These are phyloP conservation scores for Arnoldichthys spilopterus DNA, from an alignment of 2,797 vertebrate species.

Conservation along the genomic window DNA sequence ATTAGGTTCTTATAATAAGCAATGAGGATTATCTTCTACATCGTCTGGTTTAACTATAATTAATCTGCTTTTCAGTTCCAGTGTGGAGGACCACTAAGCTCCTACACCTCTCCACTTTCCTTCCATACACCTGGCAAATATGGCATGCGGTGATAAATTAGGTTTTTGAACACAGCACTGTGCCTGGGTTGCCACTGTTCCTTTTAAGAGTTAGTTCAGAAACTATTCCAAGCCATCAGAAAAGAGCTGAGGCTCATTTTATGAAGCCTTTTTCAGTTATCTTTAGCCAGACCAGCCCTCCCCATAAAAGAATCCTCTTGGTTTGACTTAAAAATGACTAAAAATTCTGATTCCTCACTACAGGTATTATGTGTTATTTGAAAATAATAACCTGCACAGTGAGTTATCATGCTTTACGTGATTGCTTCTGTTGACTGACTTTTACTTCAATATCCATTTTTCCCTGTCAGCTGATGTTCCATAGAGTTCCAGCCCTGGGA, in stretches of 20 bases:
- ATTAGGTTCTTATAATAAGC: not conserved
- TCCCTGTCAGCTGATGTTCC: conserved; percentile 96
- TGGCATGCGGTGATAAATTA: not conserved
- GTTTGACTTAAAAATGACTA: not conserved
- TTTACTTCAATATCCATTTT: conserved; percentile 51
- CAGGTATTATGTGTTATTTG: no score
- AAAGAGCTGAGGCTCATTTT: not conserved
- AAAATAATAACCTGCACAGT: no score
- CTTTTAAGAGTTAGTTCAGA: not conserved
- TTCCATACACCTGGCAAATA: not conserved
- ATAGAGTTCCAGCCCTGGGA: conserved; percentile 99
- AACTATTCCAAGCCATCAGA: not conserved
- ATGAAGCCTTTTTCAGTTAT: not conserved
- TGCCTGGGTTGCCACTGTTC: no score
- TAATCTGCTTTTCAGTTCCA: not conserved
- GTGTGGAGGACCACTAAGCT: not conserved
- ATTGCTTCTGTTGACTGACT: conserved; percentile 38
- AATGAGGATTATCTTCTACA: not conserved
- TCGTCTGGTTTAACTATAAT: not conserved
- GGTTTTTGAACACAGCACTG: not conserved
- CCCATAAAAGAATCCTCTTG: not conserved
- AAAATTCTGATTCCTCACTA: no score
- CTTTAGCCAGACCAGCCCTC: not conserved
- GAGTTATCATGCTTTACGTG: no score
- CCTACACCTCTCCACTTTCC: not conserved